Base-by-base conservation (phyloP, 1,140 invertebrate species). In the Sarcophaga bullata region DNA sequence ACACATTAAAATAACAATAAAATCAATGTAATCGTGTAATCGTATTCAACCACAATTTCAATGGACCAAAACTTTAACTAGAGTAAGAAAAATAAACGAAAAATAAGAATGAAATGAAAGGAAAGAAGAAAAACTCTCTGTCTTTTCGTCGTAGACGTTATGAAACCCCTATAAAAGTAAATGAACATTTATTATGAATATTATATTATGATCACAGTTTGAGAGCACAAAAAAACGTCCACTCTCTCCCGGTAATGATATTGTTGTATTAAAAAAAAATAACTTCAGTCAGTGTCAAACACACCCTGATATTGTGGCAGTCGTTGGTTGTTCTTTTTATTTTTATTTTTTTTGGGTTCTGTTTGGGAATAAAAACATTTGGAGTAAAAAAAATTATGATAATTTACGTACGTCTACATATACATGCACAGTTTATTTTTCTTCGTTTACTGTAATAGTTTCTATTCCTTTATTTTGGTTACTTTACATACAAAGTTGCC, bases 1-100 rank as follows among this genome's bases (percentile, higher is more conserved):
- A 58, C 15, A 58, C n/a, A 37, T 52, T 58, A 15, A 58, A 58
- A 58, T 58, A 58, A 58, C 54, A 58, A 58, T 58, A 58, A 58
- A n/a, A 58, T 58, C 54, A 58, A 58, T 58, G n/a, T 58, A 58
- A 58, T 58, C 54, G n/a, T n/a, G n/a, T n/a, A 58, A 58, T n/a
- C n/a, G 15, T 58, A 2, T 58, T 13, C 13, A 58, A 58, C 54
- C 54, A 58, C 15, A 58, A 58, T 58, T 58, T 58, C 54, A 58
- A n/a, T 58, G 54, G 9, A 58, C 54, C 54, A 58, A 58, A 52
- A 10, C 50, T 1, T n/a, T n/a, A 58, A n/a, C 54, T 4, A 37
- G 25, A 37, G 25, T 37, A 37, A 37, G 25, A 4, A 37, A 37
- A 37, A 37, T 2, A 37, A 37, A 37, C 25, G 25, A 37, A 37